Evolutionary conservation across 2,113 vertebrate genomes (phyloP).

Genomic region (Nothoprocta pentlandii): DNA sequence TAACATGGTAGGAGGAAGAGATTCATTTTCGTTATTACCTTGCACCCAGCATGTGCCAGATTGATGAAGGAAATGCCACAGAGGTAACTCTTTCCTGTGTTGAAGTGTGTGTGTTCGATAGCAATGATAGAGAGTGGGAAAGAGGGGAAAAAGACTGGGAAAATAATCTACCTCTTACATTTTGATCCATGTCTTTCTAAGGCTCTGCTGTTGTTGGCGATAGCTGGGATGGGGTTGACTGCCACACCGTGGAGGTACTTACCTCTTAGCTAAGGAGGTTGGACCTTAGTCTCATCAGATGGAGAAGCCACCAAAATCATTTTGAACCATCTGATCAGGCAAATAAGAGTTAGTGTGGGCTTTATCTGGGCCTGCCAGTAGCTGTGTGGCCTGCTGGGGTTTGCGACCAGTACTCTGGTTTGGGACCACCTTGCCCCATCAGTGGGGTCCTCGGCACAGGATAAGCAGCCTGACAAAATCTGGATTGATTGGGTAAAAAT

Average conservation of each 20-base stretch:
- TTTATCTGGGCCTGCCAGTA: neutral
- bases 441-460: neutral
- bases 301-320: neutral
- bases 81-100: neutral
- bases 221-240: neutral
- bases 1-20: neutral
- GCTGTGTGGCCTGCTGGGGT: fast-evolving
- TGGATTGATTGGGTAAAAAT: neutral
- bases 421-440: fast-evolving
- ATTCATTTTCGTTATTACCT: neutral
- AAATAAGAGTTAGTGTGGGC: neutral
- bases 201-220: fast-evolving
- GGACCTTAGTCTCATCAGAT: neutral
- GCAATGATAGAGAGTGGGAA: no score
- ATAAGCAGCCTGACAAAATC: neutral
- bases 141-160: neutral
- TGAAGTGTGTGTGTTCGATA: neutral
- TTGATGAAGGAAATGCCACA: neutral
- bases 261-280: neutral
- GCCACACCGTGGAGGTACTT: neutral
- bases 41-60: neutral
- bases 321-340: neutral
- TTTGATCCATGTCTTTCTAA: neutral
- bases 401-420: neutral
- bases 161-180: neutral